Evolutionary conservation across 2,888 invertebrate genomes (phyloP), one percentile per base, ranked within the genome.

Genomic region (Cheilosia pagana): DNA sequence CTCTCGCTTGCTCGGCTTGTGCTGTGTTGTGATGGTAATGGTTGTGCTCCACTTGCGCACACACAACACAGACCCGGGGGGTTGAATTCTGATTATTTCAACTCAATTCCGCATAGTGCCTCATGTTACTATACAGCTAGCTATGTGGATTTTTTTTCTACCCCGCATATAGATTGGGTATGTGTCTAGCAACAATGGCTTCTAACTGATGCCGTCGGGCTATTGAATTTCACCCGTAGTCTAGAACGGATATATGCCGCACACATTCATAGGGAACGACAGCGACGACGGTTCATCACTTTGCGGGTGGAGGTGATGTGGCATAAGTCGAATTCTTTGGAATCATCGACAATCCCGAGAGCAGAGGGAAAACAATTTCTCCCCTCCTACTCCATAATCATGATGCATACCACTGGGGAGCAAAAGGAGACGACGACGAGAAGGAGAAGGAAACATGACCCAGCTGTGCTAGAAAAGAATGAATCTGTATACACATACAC

Each of bases 131-230:
- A 31, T 23, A 45, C 23, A 31, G 2, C 21, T 60, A 19, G 43
- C 19, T 12, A 8, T 12, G 1, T 39, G 6, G 8, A n/a, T 14
- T 4, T 28, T 55, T 14, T 8, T 55, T 14, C 5, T 1, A 7
- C 21, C 52, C 25, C 53, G 50, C 57, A 41, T 57, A 59, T 63
- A 59, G 75, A 75, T 85, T 79, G 81, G 79, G 71, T 79, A 71
- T 76, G 67, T 81, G 81, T 85, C 81, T 76, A 71, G 81, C 67
- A 81, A 81, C 81, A 85, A 79, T 71, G 62, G 72, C 63, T 83
- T 68, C 78, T 50, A 77, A 83, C 82, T 60, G 68, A 62, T 71
- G 59, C 70, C 79, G 74, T 75, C 55, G 57, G 45, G 63, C 53
- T 78, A 83, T 83, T 78, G 62, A 78, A 43, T 79, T 65, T 59